Evolutionary conservation across 2,113 vertebrate species (phyloP).

Genomic region (Penelope pileata): DNA sequence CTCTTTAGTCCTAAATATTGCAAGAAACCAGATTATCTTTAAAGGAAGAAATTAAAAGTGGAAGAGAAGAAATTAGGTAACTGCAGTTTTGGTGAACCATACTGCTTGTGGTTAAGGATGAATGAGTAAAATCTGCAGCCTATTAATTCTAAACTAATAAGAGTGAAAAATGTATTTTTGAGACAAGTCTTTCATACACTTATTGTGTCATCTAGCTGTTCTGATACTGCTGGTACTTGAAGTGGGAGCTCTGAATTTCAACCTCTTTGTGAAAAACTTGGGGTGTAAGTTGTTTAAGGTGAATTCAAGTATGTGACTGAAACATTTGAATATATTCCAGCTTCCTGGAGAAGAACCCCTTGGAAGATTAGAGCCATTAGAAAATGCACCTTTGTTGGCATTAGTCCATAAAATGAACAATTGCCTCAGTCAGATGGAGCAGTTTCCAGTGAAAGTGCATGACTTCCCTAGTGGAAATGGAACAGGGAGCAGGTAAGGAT

Average conservation of each 20-base stretch:
- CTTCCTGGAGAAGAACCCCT: constrained; percentile 90
- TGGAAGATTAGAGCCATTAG: constrained; percentile 89
- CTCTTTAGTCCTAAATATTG: neutral
- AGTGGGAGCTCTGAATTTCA: neutral
- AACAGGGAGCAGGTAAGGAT: constrained; percentile 94
- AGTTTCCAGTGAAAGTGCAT: constrained; percentile 98
- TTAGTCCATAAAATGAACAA: constrained; percentile 99
- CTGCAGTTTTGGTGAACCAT: neutral
- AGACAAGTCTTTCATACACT: neutral
- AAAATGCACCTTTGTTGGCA: constrained; percentile 89
- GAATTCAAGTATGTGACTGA: neutral
- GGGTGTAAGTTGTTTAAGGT: neutral
- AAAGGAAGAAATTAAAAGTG: neutral
- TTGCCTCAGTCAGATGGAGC: constrained; percentile 99
- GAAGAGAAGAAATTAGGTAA: neutral
- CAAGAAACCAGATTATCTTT: neutral
- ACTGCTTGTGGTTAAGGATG: neutral
- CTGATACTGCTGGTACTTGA: neutral
- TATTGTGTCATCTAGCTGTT: neutral
- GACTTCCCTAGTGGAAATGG: constrained; percentile 99
- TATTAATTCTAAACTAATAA: neutral
- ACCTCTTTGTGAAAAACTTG: neutral
- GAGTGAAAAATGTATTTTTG: neutral
- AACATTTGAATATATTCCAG: constrained; percentile 71
- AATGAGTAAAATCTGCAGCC: neutral